A percentile compares a stretch with the other conserved stretches of the same genome.
These are phyloP conservation scores for Crenuchus spilurus DNA, from an alignment of 2,797 vertebrate genomes.

Conservation along the genomic window DNA sequence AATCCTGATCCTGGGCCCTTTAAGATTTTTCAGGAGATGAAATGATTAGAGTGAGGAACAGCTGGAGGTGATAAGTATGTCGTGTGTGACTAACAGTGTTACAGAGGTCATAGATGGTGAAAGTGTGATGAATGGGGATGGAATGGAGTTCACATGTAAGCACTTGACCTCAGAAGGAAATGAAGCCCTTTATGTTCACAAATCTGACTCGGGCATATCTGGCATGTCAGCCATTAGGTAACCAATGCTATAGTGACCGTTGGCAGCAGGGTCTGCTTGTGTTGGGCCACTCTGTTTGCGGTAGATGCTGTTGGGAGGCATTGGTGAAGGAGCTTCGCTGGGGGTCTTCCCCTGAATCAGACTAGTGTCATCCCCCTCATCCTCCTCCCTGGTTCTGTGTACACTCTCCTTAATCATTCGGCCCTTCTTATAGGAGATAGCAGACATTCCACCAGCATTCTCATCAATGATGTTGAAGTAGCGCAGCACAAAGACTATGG, in stretches of 20 bases:
- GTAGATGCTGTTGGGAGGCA: conserved; percentile 88
- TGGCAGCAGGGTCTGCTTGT: conserved; percentile 81
- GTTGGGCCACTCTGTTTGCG: conserved; percentile 85
- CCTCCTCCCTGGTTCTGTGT: conserved; percentile 74
- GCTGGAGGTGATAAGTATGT: conserved; percentile 1
- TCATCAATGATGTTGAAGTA: conserved; percentile 88
- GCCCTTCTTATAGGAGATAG: conserved; percentile 93
- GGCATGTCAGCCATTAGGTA: conserved; percentile 93
- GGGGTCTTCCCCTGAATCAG: conserved; percentile 89
- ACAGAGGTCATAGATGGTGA: neutral
- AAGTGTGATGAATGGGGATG: neutral
- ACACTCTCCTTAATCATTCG: conserved; percentile 88
- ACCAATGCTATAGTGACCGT: conserved; percentile 91
- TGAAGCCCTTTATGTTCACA: conserved; percentile 67
- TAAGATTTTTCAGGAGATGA: conserved; percentile 33
- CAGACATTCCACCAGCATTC: conserved; percentile 76
- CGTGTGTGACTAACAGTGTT: neutral
- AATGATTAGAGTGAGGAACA: neutral
- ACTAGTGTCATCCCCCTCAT: conserved; percentile 85
- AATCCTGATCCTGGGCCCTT: neutral
- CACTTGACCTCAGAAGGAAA: neutral
- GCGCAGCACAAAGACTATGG: conserved; percentile 85
- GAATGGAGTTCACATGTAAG: conserved; percentile 4
- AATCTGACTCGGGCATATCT: conserved; percentile 92
- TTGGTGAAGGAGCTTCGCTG: conserved; percentile 88